These are phyloP conservation scores for Phyllopteryx taeniolatus DNA, from an alignment of 2,113 vertebrate genomes.

Conservation along the genomic window DNA sequence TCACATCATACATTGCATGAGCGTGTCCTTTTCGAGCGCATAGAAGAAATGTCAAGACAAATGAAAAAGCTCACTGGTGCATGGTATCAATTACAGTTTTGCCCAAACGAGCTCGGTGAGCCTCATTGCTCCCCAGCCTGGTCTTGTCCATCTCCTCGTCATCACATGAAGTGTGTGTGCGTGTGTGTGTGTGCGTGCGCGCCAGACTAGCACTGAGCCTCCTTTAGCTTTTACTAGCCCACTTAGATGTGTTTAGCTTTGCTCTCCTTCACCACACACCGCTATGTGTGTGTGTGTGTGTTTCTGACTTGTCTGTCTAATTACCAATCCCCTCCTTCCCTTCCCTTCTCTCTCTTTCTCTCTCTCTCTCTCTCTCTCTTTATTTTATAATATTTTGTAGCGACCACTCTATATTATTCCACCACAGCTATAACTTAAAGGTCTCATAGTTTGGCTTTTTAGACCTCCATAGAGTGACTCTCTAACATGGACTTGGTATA, in stretches of 20 bases:
- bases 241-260: slow-evolving; percentile 71
- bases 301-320: slow-evolving; percentile 72
- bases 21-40: background rate
- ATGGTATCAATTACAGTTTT: slow-evolving; percentile 64
- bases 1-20: background rate
- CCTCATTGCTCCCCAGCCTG: slow-evolving; percentile 55
- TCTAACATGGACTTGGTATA: too few relatives aligned
- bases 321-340: slow-evolving; percentile 55
- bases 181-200: slow-evolving; percentile 57
- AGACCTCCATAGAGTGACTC: too few relatives aligned
- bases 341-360: slow-evolving; percentile 10
- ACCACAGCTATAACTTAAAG: slow-evolving; percentile 61
- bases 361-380: slow-evolving; percentile 29
- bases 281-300: slow-evolving; percentile 48
- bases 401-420: slow-evolving; percentile 71
- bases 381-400: slow-evolving; percentile 30
- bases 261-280: slow-evolving; percentile 43
- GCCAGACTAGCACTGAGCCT: slow-evolving; percentile 72
- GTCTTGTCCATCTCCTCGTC: slow-evolving; percentile 47
- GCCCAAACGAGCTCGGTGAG: slow-evolving; percentile 44
- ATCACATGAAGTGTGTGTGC: slow-evolving; percentile 73
- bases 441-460: too few relatives aligned
- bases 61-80: slow-evolving; percentile 44
- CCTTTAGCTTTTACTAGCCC: slow-evolving; percentile 78
- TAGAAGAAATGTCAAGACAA: background rate